These are phyloP conservation scores for Adela reaumurella DNA, from an alignment of 2,888 invertebrate species.

Conservation along the genomic window DNA sequence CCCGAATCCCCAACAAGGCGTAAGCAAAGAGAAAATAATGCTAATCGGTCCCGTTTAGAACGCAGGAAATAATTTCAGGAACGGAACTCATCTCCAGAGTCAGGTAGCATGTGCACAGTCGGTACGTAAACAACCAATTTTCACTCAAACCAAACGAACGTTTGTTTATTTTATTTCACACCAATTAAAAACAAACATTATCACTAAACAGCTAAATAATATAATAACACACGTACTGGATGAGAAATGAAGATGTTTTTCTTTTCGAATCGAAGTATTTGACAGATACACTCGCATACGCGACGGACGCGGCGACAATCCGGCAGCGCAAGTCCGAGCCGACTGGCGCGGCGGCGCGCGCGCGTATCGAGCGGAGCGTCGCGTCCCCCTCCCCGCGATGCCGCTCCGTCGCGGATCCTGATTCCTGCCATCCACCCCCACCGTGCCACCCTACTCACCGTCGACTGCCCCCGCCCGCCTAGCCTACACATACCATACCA, in stretches of 20 bases:
- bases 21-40: too few relatives aligned
- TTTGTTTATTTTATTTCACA: conserved; percentile 1
- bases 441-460: too few relatives aligned
- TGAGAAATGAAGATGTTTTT: conserved; percentile 21
- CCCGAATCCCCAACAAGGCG: too few relatives aligned
- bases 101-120: not conserved
- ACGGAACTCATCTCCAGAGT: not conserved
- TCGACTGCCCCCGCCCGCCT: too few relatives aligned
- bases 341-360: conserved; percentile 42
- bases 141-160: too few relatives aligned
- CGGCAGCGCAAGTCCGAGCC: conserved; percentile 26
- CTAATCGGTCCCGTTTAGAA: too few relatives aligned
- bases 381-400: conserved; percentile 22
- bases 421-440: too few relatives aligned
- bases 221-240: conserved; percentile 33
- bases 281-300: conserved; percentile 25
- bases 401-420: conserved; percentile 10
- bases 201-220: not conserved
- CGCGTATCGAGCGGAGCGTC: conserved; percentile 42
- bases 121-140: not conserved
- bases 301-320: conserved; percentile 19
- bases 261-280: conserved; percentile 41
- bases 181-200: not conserved
- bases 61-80: too few relatives aligned
- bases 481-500: too few relatives aligned